Base-by-base conservation (phyloP, 2,797 vertebrate species). In the Eupleurogrammus muticus region DNA sequence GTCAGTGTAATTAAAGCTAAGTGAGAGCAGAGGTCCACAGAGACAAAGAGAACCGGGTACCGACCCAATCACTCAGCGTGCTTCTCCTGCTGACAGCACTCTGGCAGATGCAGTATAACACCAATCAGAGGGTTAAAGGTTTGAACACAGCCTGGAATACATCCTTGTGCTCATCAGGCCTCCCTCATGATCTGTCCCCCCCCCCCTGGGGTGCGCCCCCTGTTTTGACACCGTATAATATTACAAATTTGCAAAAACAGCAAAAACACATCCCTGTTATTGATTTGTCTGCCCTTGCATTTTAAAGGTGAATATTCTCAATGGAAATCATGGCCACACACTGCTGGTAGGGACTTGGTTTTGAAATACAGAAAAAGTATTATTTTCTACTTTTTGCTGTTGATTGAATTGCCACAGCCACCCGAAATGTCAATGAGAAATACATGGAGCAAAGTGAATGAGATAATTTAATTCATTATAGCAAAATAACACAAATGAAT, bases 1-100 rank as follows among this genome's bases (percentile, higher is more conserved):
- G 78, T 62, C 73, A 40, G 75, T 75, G 81, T 86, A 79, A 88
- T 85, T 88, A 87, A 72, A 89, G 72, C 61, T 74, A 81, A 87
- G 75, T 69, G 66, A 84, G 80, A 72, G 63, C 70, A 78, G 70
- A 77, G 60, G 70, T 74, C 77, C 24, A 5, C 61, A 66, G 74
- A 75, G 80, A 76, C 62, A 24, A 24, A 51, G 49, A 16, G 61
- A 76, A 58, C 59, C 46, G 61, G 61, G 72, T 70, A 75, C 49
- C 20, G 14, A 67, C 61, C 67, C 66, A 32, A 73, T 81, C 70
- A 56, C 52, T 87, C 83, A 70, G 40, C 50, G 59, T 49, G 62
- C 46, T 69, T 75, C 70, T 72, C 53, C 11, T 9, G 56, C 77
- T 82, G 82, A 87, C 70, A 64, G 64, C 34, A 52, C 14, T 42